Percentiles rank a stretch among this genome's conserved stretches.
Evolutionary conservation across 1,140 invertebrate genomes (phyloP).

Genomic region (Aporrectodea caliginosa): DNA sequence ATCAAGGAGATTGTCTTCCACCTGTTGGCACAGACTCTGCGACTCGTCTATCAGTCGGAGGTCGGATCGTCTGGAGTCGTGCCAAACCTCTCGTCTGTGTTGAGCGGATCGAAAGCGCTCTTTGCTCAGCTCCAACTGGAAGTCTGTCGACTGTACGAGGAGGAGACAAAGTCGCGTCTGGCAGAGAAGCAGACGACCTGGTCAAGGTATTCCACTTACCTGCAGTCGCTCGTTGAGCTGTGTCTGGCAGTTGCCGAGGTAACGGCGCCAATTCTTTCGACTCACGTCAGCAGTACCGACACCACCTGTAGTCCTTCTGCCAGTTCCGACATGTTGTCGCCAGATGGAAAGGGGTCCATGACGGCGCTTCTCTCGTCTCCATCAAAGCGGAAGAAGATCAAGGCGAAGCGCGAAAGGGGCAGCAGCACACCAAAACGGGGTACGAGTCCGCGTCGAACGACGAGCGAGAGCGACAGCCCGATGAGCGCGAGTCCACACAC

Average conservation of each 20-base stretch:
- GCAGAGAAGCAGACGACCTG: constrained; percentile 35
- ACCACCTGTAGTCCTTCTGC: constrained; percentile 36
- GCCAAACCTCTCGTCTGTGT: constrained; percentile 39
- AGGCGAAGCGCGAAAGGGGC: constrained; percentile 47
- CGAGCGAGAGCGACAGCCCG: constrained; percentile 12
- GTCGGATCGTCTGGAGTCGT: constrained; percentile 37
- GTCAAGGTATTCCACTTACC: constrained; percentile 50
- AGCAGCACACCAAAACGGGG: constrained; percentile 23
- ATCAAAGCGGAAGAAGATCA: constrained; percentile 52
- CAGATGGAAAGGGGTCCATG: not conserved
- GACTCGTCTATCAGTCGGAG: constrained; percentile 45
- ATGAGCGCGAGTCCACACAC: not conserved
- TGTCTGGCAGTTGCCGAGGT: constrained; percentile 51
- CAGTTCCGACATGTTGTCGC: constrained; percentile 20
- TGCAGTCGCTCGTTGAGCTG: constrained; percentile 52
- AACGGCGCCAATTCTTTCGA: constrained; percentile 29
- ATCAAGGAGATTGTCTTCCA: constrained; percentile 54
- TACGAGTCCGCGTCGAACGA: constrained; percentile 26
- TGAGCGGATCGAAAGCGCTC: constrained; percentile 44
- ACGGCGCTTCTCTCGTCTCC: constrained; percentile 14
- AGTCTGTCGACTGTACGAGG: constrained; percentile 50
- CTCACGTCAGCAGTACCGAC: constrained; percentile 32
- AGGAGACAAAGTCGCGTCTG: constrained; percentile 46
- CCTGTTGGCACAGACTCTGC: constrained; percentile 48
- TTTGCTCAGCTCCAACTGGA: constrained; percentile 47